A percentile compares a stretch with the other conserved stretches of the same genome.
Conservation (phyloP, 2,888 invertebrate species). For the Tenthredo mesomela region DNA sequence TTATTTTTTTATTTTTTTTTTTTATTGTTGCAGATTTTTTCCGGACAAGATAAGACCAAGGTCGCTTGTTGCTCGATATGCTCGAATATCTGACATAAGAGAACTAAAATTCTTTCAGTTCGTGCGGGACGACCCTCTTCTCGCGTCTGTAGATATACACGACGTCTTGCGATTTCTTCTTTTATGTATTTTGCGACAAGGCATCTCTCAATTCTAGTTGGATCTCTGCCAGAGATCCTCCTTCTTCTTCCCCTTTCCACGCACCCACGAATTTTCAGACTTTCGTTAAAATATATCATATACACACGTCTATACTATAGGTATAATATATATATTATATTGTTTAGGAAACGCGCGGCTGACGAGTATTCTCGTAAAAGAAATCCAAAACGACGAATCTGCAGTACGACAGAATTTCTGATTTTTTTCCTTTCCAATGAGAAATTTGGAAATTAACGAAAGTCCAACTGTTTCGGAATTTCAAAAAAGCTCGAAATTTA, state of each 20-base stretch:
- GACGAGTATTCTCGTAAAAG: neutral
- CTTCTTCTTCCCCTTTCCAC: conserved; percentile 6
- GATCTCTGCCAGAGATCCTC: conserved; percentile 44
- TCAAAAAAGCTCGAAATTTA: neutral
- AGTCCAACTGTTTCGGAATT: neutral
- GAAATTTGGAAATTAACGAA: neutral
- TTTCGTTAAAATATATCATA: conserved; percentile 6
- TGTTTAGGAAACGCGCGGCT: neutral
- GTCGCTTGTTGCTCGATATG: conserved; percentile 4
- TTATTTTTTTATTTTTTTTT: too few species aligned
- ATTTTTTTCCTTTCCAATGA: neutral
- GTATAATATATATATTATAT: neutral
- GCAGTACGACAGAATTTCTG: too few species aligned
- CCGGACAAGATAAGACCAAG: neutral
- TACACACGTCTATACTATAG: neutral
- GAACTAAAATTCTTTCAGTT: neutral
- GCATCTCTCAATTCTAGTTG: conserved; percentile 50
- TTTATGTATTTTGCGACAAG: conserved; percentile 10
- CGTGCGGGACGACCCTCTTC: neutral
- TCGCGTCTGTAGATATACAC: neutral
- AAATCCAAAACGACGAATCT: too few species aligned
- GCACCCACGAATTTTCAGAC: neutral
- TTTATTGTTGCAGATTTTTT: neutral
- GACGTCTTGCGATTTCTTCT: neutral
- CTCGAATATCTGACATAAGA: neutral